These are phyloP conservation scores for Alligator mississippiensis DNA, from an alignment of 2,113 vertebrate genomes.

Conservation along the genomic window DNA sequence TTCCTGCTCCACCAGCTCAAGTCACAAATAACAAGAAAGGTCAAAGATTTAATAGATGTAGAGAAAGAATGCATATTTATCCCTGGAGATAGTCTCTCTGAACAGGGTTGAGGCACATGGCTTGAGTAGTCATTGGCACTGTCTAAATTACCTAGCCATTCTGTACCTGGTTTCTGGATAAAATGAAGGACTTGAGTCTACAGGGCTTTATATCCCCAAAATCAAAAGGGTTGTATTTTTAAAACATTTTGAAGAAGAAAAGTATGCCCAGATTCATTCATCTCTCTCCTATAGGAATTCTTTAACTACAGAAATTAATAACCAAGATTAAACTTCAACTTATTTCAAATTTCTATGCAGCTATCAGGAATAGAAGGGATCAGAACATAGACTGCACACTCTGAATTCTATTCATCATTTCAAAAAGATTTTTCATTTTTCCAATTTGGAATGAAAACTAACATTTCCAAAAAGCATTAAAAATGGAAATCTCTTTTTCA, in stretches of 20 bases:
- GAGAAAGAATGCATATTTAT: slow-evolving; percentile 7
- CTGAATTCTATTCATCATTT: too few species aligned
- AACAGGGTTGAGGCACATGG: background rate
- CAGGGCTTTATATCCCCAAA: background rate
- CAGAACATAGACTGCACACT: too few species aligned
- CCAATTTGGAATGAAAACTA: too few species aligned
- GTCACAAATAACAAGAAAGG: slow-evolving; percentile 58
- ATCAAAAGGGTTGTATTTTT: background rate
- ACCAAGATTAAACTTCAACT: background rate
- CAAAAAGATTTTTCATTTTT: too few species aligned
- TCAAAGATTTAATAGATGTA: slow-evolving; percentile 58
- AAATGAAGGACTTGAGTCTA: slow-evolving; percentile 10
- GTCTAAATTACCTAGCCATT: background rate
- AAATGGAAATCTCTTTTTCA: too few species aligned
- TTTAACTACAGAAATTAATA: background rate
- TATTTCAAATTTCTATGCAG: background rate
- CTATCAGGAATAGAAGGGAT: background rate
- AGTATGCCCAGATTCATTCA: background rate
- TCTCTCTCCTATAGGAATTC: background rate
- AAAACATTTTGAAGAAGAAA: slow-evolving; percentile 5
- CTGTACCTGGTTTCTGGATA: slow-evolving; percentile 22
- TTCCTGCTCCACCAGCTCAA: slow-evolving; percentile 36
- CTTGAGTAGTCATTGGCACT: background rate
- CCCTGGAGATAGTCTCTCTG: background rate
- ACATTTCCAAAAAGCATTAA: too few species aligned